Evolutionary conservation across 1,140 invertebrate species (phyloP), one percentile per base, ranked within the genome.

Genomic region (Drosophila sp.): DNA sequence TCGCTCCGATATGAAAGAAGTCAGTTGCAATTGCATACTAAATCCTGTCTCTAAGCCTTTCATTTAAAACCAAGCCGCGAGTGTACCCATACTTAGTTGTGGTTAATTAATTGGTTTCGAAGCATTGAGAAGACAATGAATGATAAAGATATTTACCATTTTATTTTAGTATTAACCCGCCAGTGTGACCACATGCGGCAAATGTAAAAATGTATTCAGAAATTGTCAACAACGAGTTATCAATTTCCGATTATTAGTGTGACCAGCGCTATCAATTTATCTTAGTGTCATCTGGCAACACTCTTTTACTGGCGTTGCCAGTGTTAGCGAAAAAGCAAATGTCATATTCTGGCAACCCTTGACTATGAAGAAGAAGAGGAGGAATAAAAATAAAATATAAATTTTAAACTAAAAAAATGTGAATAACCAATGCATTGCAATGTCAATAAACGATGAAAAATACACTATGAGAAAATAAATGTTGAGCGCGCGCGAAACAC

Each of bases 401-500:
- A 50, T 50, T 50, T 50, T 50, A 50, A 50, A 50, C 23, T 23
- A 50, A 50, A 50, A 50, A 50, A 50, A 35, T 58, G 56, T 58
- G 33, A 58, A 58, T 35, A 58, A 35, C 32, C 32, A 32, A 58
- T 58, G 66, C 70, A 72, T 67, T 66, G 63, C 79, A 87, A 82
- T 74, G 82, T 74, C 44, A 50, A 50, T 50, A 50, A 50, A 50
- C 44, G 8, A 35, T 23, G 32, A 58, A 35, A 17, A 25, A 35
- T 35, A 69, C 68, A 75, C 54, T 71, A 60, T 73, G 75, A 47
- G 56, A 69, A 69, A 56, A 71, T 78, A 55, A 33, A 61, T 69
- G 61, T 57, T 82, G 25, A 56, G 83, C 74, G 83, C 83, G 83
- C 76, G 70, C 63, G 62, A 70, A 67, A 66, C 68, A 67, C 60